Evolutionary conservation across 1,140 invertebrate species (phyloP).

Genomic region (Papilio machaon): DNA sequence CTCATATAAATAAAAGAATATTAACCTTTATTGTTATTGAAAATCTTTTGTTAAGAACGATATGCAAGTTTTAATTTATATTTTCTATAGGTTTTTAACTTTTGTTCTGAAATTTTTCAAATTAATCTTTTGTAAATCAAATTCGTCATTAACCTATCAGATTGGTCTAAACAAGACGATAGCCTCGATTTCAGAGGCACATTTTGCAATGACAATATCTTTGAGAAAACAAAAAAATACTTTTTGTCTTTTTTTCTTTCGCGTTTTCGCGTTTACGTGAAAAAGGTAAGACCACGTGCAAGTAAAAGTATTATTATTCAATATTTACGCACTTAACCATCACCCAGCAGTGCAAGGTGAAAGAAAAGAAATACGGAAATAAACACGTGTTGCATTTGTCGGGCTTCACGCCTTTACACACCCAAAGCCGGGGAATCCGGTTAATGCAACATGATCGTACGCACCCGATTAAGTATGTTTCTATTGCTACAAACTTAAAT

Average conservation of each 20-base stretch:
- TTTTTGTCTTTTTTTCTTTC: too few relatives aligned
- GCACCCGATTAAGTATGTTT: slow-evolving; percentile 30
- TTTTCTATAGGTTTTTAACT: background rate
- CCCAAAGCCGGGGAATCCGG: slow-evolving; percentile 45
- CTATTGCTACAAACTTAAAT: background rate
- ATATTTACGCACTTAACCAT: slow-evolving; percentile 44
- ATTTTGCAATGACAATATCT: too few relatives aligned
- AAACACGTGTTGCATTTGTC: slow-evolving; percentile 52
- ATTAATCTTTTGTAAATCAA: background rate
- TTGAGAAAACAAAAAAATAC: too few relatives aligned
- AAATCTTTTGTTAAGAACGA: background rate
- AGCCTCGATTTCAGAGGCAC: too few relatives aligned
- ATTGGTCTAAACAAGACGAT: too few relatives aligned
- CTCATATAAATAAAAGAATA: background rate
- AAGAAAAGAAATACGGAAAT: slow-evolving; percentile 59
- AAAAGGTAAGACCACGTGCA: background rate
- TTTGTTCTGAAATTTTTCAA: background rate
- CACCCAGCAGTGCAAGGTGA: slow-evolving; percentile 50
- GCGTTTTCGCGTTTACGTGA: too few relatives aligned
- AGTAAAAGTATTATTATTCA: slow-evolving; percentile 25
- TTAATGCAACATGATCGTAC: slow-evolving; percentile 46
- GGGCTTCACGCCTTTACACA: slow-evolving; percentile 62
- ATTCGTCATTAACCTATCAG: too few relatives aligned
- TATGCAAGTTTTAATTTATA: too few relatives aligned
- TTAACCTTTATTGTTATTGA: background rate